A percentile compares a stretch with the other conserved stretches of the same genome.
Conservation (phyloP, 2,888 invertebrate species). For the Drosophila birchii region DNA sequence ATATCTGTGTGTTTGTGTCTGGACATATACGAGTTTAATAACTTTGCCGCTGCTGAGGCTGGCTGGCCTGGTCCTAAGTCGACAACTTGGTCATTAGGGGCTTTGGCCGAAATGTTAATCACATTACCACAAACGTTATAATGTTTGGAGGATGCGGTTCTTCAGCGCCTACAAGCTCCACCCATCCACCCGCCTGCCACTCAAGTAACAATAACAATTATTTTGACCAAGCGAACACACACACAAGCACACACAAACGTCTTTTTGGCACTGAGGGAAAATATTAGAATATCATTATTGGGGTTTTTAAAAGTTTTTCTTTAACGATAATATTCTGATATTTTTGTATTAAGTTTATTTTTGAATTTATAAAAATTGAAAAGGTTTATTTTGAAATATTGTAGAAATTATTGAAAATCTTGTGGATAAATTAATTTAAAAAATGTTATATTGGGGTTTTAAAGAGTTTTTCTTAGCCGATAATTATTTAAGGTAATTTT, state of each 20-base stretch:
- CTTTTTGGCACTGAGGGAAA: slow-evolving; percentile 13
- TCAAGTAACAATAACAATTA: slow-evolving; percentile 76
- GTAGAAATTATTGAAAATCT: not conserved
- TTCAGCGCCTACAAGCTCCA: not conserved
- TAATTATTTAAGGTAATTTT: no score
- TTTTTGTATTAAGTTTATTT: no score
- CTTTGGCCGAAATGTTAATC: slow-evolving; percentile 70
- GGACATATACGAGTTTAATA: slow-evolving; percentile 66
- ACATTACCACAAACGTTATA: slow-evolving; percentile 80
- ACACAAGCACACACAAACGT: slow-evolving; percentile 6
- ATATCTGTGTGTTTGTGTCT: not conserved
- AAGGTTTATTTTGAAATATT: not conserved
- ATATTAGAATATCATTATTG: not conserved
- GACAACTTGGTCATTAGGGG: slow-evolving; percentile 64
- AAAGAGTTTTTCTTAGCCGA: no score
- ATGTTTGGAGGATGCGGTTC: slow-evolving; percentile 58
- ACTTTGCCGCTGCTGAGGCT: slow-evolving; percentile 53
- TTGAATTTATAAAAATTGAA: no score
- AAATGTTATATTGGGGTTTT: no score
- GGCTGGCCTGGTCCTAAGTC: slow-evolving; percentile 44
- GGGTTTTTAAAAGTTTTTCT: not conserved
- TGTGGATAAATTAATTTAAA: not conserved
- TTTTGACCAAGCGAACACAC: slow-evolving; percentile 56
- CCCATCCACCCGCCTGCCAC: slow-evolving; percentile 34
- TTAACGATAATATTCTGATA: not conserved